Evolutionary conservation across 2,797 vertebrate genomes (phyloP).

Genomic region (Delichon dasypus): DNA sequence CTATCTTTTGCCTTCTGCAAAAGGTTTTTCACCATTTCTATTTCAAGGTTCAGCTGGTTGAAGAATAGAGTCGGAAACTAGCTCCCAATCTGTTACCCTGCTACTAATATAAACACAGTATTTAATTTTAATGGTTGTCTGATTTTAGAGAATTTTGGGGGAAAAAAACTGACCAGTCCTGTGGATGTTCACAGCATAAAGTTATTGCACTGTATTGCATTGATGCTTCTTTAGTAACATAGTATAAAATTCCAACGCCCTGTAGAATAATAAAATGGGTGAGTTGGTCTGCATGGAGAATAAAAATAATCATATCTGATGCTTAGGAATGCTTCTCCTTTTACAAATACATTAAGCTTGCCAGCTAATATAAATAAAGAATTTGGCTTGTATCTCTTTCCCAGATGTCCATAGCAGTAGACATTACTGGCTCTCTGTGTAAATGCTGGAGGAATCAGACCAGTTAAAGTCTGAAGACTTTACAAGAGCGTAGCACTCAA

Average conservation of each 20-base stretch:
- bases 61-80: background rate
- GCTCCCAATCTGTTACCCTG: background rate
- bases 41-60: background rate
- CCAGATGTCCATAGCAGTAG: background rate
- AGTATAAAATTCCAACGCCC: background rate
- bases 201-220: background rate
- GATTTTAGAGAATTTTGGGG: background rate
- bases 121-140: background rate
- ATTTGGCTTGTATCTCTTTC: background rate
- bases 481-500: background rate
- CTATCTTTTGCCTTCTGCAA: background rate
- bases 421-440: background rate
- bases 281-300: background rate
- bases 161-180: background rate
- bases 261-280: background rate
- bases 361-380: conserved; percentile 1
- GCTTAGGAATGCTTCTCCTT: background rate
- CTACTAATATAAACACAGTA: background rate
- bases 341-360: background rate
- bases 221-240: background rate
- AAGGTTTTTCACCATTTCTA: background rate
- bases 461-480: background rate
- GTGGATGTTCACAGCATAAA: background rate
- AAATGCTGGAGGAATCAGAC: background rate
- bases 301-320: background rate